Evolutionary conservation across 2,113 vertebrate species (phyloP), one percentile per base, ranked within the genome.

Genomic region (Zosterops japonicus): DNA sequence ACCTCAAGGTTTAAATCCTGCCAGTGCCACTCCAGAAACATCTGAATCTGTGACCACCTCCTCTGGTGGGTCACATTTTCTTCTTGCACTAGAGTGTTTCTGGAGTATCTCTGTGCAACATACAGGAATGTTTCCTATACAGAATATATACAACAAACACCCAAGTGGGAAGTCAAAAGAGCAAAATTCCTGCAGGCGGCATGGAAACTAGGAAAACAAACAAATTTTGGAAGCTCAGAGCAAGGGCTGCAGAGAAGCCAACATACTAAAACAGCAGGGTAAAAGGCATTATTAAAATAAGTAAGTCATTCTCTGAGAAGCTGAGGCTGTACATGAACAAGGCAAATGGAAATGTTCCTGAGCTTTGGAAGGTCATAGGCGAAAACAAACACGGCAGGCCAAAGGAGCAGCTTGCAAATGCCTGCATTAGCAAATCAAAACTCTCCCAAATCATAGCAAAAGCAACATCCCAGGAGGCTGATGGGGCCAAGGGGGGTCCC

Each of bases 191-290:
- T 93, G 56, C 86, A 96, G 93, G 90, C 90, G 86, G 92, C 95
- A 96, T 97, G 96, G 95, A 96, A 97, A 97, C 96, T 94, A 94
- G 89, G 86, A 96, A 97, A 97, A 97, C 96, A 97, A 97, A 97
- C 96, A 97, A 75, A 94, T 97, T 97, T 95, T 95, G 95, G 92
- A 90, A 89, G 90, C 90, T 69, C 14, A 1, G 92, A 96, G 71
- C 49, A 93, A 90, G 55, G 89, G 68, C 83, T 96, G 92, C 86
- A 83, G 88, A 95, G 76, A 94, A 94, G 95, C 95, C 94, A 95
- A 90, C 95, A 97, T 94, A 96, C 79, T 85, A 92, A 96, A 97
- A 60, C 90, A 97, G 94, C 95, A 96, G 96, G 95, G 96, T 97
- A 97, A 97, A 95, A 97, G 64, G 90, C 90, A 88, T 97, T 94